Evolutionary conservation across 2,113 vertebrate genomes (phyloP).

Genomic region (Galbula dea): DNA sequence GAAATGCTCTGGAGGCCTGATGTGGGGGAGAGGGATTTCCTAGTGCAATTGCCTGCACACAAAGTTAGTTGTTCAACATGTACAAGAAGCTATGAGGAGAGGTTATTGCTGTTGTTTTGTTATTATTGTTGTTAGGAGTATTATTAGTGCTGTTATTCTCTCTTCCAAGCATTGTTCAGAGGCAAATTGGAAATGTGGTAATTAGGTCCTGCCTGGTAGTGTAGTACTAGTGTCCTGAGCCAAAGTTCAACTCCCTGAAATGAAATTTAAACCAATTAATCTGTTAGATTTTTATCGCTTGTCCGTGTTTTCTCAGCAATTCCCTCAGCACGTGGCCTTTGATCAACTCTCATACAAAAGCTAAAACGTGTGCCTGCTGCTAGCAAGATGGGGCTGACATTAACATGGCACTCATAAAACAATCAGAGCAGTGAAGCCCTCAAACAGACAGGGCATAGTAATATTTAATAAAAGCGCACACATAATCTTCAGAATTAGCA

Average conservation of each 20-base stretch:
- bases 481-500: conserved; percentile 99
- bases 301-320: conserved; percentile 93
- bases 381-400: conserved; percentile 94
- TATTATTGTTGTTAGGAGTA: not conserved
- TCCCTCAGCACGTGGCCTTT: conserved; percentile 96
- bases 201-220: conserved; percentile 79
- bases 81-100: conserved; percentile 10
- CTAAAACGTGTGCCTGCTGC: conserved; percentile 84
- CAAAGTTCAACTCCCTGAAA: conserved; percentile 86
- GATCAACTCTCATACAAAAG: conserved; percentile 89
- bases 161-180: conserved; percentile 70
- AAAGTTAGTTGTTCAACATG: conserved; percentile 54
- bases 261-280: conserved; percentile 97
- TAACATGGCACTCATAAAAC: conserved; percentile 99
- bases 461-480: conserved; percentile 97
- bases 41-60: not conserved
- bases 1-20: not conserved
- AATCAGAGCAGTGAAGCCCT: conserved; percentile 88
- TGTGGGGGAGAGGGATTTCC: not conserved
- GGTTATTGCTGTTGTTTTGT: not conserved
- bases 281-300: conserved; percentile 92
- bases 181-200: conserved; percentile 82
- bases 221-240: conserved; percentile 77
- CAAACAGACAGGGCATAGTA: conserved; percentile 90
- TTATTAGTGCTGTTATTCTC: conserved; percentile 35